Base-by-base conservation (phyloP, 1,140 invertebrate species). In the Pinna nobilis region DNA sequence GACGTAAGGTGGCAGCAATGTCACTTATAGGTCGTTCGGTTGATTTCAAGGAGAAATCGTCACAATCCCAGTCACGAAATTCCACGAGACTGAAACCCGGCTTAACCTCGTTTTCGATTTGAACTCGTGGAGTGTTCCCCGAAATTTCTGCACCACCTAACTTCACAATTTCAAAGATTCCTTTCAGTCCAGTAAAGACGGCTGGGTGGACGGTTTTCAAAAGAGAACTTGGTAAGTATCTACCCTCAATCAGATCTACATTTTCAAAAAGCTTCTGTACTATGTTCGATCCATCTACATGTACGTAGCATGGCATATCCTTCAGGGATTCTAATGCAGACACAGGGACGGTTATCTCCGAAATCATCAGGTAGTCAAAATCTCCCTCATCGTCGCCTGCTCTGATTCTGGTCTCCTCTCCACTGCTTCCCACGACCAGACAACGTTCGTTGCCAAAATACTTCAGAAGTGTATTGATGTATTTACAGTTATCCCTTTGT, bases 391-490 rank as follows among this genome's bases (percentile, higher is more conserved):
- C 65, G 9, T 61, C 23, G 1, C 32, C n/a, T 1, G 39, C 35
- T 7, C 65, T 59, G n/a, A 74, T 47, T 41, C 72, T 57, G 2
- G 59, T 68, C 23, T 30, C 20, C 25, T 68, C 72, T n/a, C 55
- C 60, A 18, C 65, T 64, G 35, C 72, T 74, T 53, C 72, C 72
- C 23, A 60, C 72, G n/a, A 74, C 47, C 30, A 68, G 47, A 64
- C 72, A 74, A 11, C 59, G 33, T 37, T 74, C 72, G 23, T 49
- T 37, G 11, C 72, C 65, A 32, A 53, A 68, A 23, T 68, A 39
- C 0, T 55, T 63, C 15, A 60, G 15, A 2, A 63, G 47, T 7
- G 23, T 30, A 1, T 35, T 59, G 28, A 70, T 60, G 37, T 65
- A 75, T 11, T 18, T 28, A 37, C 64, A 71, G 18, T 76, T 67